Evolutionary conservation across 2,113 vertebrate genomes (phyloP).

Genomic region (Dipodomys ordii): DNA sequence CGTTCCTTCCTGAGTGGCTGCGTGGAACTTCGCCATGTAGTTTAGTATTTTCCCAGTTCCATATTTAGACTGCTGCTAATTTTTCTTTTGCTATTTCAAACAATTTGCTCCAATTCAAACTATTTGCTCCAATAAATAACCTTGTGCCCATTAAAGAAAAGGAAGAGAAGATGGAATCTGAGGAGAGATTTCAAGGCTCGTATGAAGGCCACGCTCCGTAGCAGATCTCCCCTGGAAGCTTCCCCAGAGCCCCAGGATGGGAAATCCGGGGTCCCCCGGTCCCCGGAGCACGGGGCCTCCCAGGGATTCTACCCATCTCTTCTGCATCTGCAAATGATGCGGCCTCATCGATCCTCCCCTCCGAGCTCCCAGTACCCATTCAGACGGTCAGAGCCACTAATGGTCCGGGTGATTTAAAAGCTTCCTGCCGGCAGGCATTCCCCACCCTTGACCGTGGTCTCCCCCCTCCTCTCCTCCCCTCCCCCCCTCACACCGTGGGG

Average conservation of each 20-base stretch:
- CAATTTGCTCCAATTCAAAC: too few species aligned
- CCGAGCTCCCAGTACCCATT: constrained; percentile 66
- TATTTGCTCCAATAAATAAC: too few species aligned
- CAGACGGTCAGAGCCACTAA: constrained; percentile 63
- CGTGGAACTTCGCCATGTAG: too few species aligned
- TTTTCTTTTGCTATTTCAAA: too few species aligned
- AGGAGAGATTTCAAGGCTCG: background rate
- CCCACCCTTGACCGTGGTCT: constrained; percentile 63
- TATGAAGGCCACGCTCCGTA: background rate
- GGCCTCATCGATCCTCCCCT: constrained; percentile 60
- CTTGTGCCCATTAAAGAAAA: too few species aligned
- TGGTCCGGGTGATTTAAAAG: constrained; percentile 62
- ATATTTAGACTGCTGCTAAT: too few species aligned
- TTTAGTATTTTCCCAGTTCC: too few species aligned
- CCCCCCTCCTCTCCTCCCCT: background rate
- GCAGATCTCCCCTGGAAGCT: background rate
- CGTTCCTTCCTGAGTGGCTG: too few species aligned
- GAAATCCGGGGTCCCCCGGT: background rate
- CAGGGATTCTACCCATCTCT: background rate
- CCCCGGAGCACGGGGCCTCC: background rate
- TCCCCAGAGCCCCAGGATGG: background rate
- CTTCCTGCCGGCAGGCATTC: constrained; percentile 73
- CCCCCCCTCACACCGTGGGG: too few species aligned
- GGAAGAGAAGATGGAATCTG: background rate
- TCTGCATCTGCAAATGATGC: background rate